Conservation (phyloP, 2,113 vertebrate species). For the Lepisosteus osseus region DNA sequence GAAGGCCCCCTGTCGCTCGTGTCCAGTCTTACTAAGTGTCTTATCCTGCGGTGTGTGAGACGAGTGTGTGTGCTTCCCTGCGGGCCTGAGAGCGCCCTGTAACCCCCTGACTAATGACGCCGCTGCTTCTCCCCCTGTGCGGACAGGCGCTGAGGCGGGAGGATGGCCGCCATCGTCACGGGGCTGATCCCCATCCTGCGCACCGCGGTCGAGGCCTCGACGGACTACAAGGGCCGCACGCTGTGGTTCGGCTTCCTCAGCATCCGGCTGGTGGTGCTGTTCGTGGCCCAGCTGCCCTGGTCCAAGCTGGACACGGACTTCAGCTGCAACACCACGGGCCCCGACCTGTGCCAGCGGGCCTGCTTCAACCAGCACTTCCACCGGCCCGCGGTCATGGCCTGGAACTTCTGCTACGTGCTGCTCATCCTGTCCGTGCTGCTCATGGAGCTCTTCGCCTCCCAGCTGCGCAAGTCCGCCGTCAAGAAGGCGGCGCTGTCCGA, state of each 20-base stretch:
- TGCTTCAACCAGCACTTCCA: conserved; percentile 39
- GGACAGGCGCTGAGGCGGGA: not conserved
- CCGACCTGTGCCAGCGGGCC: not conserved
- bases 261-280: conserved; percentile 35
- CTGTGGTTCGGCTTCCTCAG: conserved; percentile 49
- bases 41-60: too few relatives aligned
- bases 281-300: conserved; percentile 39
- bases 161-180: conserved; percentile 52
- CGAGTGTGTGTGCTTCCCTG: too few relatives aligned
- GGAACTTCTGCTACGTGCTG: conserved; percentile 48
- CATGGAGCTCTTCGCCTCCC: conserved; percentile 50
- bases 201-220: conserved; percentile 32
- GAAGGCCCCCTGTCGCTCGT: too few relatives aligned
- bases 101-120: too few relatives aligned
- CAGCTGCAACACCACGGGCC: conserved; percentile 24
- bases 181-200: conserved; percentile 42
- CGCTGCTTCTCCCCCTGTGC: too few relatives aligned
- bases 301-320: conserved; percentile 36
- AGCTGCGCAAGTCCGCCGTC: conserved; percentile 26
- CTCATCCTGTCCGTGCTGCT: conserved; percentile 41
- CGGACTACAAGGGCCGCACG: conserved; percentile 37
- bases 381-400: conserved; percentile 19
- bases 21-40: too few relatives aligned
- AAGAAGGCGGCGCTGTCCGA: conserved; percentile 28
- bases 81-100: too few relatives aligned